Evolutionary conservation across 2,888 invertebrate genomes (phyloP), one percentile per base, ranked within the genome.

Genomic region (Cenopis cana): DNA sequence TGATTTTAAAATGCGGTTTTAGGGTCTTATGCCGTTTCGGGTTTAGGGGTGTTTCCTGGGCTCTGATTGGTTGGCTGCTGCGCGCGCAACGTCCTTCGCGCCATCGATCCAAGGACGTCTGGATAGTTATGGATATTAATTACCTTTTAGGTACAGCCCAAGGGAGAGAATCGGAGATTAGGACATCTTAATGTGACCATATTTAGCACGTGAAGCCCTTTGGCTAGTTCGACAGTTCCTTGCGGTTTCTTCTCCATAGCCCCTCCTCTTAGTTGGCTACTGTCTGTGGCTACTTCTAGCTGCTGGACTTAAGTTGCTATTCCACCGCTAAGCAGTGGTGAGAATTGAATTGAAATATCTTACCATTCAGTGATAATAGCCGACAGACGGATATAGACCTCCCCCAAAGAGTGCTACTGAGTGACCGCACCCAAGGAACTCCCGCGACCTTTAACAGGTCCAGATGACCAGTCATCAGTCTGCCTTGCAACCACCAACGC

Each of bases 21-120:
- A 9, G 17, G 6, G 9, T 18, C 52, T 20, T 62, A 8, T 4
- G n/a, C 38, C 64, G 38, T 52, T 50, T 52, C 9, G 67, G 20
- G 36, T 57, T 11, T 33, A 5, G 14, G 55, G 11, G 36, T 36
- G 20, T 66, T 66, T 62, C 57, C 55, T 56, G 67, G 20, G 18
- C 33, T 41, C 46, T 55, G 55, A 68, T 68, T 70, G 73, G 56
- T 60, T 18, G 77, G 77, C 46, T 46, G 6, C 11, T 89, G 91
- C 90, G 91, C 90, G 89, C 90, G 89, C 85, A 77, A 50, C 86
- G 90, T 90, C 91, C 91, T 91, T 89, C 84, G 77, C 33, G 49
- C 73, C 74, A 91, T 91, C 89, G 91, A 91, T 89, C 91, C 89
- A 90, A 91, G 91, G 91, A 89, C 91, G 82, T 74, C 60, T 74